These are phyloP conservation scores for Plodia interpunctella DNA, from an alignment of 1,140 invertebrate species.

Conservation along the genomic window DNA sequence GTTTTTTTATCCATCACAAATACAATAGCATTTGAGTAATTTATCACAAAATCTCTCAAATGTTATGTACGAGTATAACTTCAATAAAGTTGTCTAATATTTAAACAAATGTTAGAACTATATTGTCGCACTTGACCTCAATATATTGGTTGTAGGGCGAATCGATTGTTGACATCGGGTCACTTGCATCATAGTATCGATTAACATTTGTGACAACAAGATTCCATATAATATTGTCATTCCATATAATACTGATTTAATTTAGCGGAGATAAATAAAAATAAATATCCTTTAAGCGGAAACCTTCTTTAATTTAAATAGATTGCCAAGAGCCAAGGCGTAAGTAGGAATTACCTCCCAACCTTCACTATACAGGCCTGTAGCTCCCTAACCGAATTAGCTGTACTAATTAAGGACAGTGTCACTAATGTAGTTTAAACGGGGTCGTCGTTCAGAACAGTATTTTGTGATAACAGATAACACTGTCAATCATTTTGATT, in stretches of 20 bases:
- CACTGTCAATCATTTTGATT: conserved; percentile 54
- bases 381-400: conserved; percentile 32
- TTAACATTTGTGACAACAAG: not conserved
- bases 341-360: too few relatives aligned
- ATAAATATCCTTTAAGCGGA: too few relatives aligned
- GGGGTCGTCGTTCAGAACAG: conserved; percentile 31
- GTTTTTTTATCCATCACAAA: too few relatives aligned
- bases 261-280: too few relatives aligned
- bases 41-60: too few relatives aligned
- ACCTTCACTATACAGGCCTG: too few relatives aligned
- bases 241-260: too few relatives aligned
- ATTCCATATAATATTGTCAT: too few relatives aligned
- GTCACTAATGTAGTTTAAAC: conserved; percentile 30
- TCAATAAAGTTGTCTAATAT: not conserved
- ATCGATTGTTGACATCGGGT: conserved; percentile 1
- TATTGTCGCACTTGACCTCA: not conserved
- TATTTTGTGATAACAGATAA: conserved; percentile 18
- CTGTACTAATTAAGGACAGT: conserved; percentile 28
- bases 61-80: too few relatives aligned
- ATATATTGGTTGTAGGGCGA: not conserved
- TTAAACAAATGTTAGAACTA: conserved; percentile 7
- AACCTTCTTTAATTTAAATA: too few relatives aligned
- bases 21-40: too few relatives aligned
- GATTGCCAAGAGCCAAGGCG: too few relatives aligned
- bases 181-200: not conserved